Conservation (phyloP, 2,113 vertebrate species). For the Amphiprion ocellaris region DNA sequence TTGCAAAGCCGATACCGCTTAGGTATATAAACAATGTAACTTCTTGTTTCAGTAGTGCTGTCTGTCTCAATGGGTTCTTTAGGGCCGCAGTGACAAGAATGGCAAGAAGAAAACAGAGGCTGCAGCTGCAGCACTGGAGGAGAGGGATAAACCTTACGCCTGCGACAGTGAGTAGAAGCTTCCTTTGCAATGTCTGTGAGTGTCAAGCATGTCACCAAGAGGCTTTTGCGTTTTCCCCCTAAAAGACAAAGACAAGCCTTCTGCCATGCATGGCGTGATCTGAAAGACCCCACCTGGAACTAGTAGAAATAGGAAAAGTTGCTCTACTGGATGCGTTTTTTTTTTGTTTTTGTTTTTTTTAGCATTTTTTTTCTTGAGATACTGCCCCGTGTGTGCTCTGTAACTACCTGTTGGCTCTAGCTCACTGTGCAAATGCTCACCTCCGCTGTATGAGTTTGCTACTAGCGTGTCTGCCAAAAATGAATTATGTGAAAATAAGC, state of each 20-base stretch:
- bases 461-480: constrained; percentile 14
- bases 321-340: constrained; percentile 9
- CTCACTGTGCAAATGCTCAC: constrained; percentile 40
- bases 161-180: constrained; percentile 94
- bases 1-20: background rate
- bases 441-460: constrained; percentile 44
- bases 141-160: constrained; percentile 96
- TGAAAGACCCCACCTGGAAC: constrained; percentile 38
- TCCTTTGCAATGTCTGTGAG: constrained; percentile 5
- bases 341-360: background rate
- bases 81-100: constrained; percentile 94
- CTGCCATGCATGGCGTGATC: constrained; percentile 54
- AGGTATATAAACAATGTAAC: background rate
- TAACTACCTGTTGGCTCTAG: constrained; percentile 33
- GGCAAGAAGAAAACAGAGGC: constrained; percentile 95
- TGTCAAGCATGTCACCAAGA: constrained; percentile 37
- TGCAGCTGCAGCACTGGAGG: constrained; percentile 89
- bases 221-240: constrained; percentile 35
- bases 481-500: constrained; percentile 16
- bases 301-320: constrained; percentile 22
- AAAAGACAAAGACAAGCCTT: constrained; percentile 29
- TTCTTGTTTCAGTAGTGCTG: background rate
- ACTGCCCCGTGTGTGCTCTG: constrained; percentile 38
- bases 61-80: constrained; percentile 10
- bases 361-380: constrained; percentile 5